Evolutionary conservation across 2,797 vertebrate genomes (phyloP), one percentile per base, ranked within the genome.

Genomic region (Gila robusta): DNA sequence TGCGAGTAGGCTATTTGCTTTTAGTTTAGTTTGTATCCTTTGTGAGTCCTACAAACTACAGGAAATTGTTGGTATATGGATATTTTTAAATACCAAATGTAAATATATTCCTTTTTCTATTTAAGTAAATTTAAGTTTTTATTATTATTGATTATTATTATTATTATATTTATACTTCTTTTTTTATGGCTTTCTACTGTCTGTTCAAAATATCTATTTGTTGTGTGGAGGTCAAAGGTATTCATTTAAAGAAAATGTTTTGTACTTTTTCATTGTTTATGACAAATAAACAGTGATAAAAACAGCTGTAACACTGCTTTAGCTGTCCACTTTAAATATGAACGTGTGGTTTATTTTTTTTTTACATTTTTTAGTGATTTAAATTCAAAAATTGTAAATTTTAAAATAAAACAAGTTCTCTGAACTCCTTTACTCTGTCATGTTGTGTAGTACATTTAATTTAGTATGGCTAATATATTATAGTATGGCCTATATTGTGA

Each of bases 361-460:
- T 21, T 88, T 91, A 80, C 70, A 16, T 85, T 90, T 91, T 91
- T 90, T 92, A 93, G 92, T 91, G 79, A 93, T 93, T 90, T 91
- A 93, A 86, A 92, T 93, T 93, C 93, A 41, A 41, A 41, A 9
- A 41, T 6, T 6, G 6, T 37, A 41, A 41, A 2, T 93, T 91
- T 93, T 74, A 41, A 92, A 93, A 94, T 93, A 94, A 94, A 95
- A 84, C 17, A 37, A 19, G 54, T 76, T 77, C 35, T 52, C 19
- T 28, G 32, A 67, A 67, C 21, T 52, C 59, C 2, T 37, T 74
- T 47, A 64, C 28, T 39, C n/a, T 47, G 14, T n/a, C 3, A 64
- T 47, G 7, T 66, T 79, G 41, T 17, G 28, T 32, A 66, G 6
- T 32, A 6, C 6, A 3, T 32, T 32, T 17, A 16, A 69, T 52